Evolutionary conservation across 2,113 vertebrate species (phyloP).

Genomic region (Cyanocitta stelleri): DNA sequence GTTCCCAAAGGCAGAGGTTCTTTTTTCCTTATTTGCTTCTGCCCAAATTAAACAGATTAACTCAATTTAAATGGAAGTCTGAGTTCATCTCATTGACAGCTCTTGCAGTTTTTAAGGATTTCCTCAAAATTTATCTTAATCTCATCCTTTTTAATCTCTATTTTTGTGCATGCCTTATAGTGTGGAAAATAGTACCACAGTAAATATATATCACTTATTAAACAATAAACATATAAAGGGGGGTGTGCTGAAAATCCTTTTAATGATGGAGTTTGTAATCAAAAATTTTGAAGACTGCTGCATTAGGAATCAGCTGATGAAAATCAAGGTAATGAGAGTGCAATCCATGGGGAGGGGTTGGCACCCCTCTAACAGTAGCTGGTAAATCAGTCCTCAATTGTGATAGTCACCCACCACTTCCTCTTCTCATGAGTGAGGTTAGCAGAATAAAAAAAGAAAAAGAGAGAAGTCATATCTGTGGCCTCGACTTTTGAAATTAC

Average conservation of each 20-base stretch:
- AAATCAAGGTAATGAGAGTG: not conserved
- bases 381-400: not conserved
- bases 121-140: not conserved
- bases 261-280: rapidly evolving
- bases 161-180: not conserved
- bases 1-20: not conserved
- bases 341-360: rapidly evolving
- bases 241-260: not conserved
- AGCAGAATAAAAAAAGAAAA: not conserved
- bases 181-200: not conserved
- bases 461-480: not conserved
- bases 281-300: not conserved
- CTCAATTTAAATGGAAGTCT: not conserved
- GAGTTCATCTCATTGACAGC: not conserved
- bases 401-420: not conserved
- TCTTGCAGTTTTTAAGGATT: not conserved
- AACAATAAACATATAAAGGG: not conserved
- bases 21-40: not conserved
- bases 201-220: not conserved
- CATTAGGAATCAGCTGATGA: not conserved
- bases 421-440: not conserved
- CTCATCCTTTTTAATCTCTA: not conserved
- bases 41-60: not conserved
- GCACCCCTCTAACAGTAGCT: not conserved
- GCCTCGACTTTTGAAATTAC: not conserved